phyloP scores from a whole-genome alignment of 2,888 invertebrate genomes.

The Falcaria lacertinaria region DNA sequence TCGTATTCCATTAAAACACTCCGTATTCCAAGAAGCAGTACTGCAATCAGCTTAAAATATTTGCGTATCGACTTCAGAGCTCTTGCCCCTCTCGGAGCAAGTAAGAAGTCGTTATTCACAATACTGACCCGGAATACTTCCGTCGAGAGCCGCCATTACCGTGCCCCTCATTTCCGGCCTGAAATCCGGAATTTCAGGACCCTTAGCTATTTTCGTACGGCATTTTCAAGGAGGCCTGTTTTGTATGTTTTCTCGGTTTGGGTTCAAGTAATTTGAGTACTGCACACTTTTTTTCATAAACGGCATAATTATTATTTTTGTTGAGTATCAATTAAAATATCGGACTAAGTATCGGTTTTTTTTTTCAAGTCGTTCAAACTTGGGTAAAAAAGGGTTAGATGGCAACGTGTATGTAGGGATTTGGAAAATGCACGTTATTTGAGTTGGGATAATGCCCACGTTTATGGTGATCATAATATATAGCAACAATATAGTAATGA shows the following conservation, averaged over 20 bases:
- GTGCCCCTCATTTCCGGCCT: conserved; percentile 50
- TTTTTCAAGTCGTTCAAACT: no score
- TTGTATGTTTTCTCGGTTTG: background rate
- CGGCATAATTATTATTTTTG: no score
- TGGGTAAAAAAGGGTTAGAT: no score
- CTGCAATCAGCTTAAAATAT: background rate
- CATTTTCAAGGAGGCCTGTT: conserved; percentile 9
- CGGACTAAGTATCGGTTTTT: no score
- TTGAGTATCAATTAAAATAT: no score
- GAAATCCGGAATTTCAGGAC: conserved; percentile 35
- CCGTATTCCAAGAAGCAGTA: background rate
- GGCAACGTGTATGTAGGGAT: no score
- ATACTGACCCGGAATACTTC: conserved; percentile 48
- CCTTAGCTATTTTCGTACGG: conserved; percentile 25
- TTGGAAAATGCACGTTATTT: no score
- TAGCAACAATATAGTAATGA: no score
- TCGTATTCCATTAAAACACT: background rate
- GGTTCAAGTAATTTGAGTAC: background rate
- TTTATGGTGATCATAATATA: no score
- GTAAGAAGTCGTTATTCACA: conserved; percentile 29
- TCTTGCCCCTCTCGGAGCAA: conserved; percentile 28
- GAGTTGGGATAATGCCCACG: no score
- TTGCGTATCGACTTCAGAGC: background rate
- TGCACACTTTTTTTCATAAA: no score
- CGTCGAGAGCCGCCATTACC: conserved; percentile 49